A percentile compares a stretch with the other conserved stretches of the same genome.
phyloP scores from a whole-genome alignment of 2,113 vertebrate species.

The Platysteira castanea region DNA sequence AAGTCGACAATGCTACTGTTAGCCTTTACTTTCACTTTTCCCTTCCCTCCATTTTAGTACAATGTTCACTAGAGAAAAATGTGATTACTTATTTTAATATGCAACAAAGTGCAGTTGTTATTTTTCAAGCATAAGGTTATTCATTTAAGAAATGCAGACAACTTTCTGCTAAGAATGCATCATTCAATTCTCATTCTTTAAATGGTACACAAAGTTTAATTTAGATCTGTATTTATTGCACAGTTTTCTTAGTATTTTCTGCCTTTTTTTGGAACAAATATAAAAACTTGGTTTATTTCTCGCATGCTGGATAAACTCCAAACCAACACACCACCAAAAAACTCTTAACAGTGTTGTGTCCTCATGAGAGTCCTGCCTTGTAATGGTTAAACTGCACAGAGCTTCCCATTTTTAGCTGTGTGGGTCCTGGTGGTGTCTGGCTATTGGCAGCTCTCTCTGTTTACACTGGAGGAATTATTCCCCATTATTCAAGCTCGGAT shows the following conservation, averaged over 20 bases:
- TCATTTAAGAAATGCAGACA: not conserved
- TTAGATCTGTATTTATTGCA: not conserved
- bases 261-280: not conserved
- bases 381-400: not conserved
- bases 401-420: not conserved
- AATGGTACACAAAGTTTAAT: not conserved
- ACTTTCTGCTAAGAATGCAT: not conserved
- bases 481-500: fast-evolving
- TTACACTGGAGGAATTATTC: not conserved
- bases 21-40: not conserved
- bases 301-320: not conserved
- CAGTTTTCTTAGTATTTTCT: not conserved
- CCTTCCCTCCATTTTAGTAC: not conserved
- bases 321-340: not conserved
- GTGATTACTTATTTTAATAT: not conserved
- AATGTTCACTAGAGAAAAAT: not conserved
- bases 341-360: fast-evolving
- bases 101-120: not conserved
- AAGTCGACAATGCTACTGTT: not conserved
- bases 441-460: not conserved
- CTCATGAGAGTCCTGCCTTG: not conserved
- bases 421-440: not conserved
- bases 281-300: not conserved
- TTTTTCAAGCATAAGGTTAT: not conserved
- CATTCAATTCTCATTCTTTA: not conserved